phyloP scores from a whole-genome alignment of 1,140 invertebrate genomes.

The Thaumetopoea pityocampa region DNA sequence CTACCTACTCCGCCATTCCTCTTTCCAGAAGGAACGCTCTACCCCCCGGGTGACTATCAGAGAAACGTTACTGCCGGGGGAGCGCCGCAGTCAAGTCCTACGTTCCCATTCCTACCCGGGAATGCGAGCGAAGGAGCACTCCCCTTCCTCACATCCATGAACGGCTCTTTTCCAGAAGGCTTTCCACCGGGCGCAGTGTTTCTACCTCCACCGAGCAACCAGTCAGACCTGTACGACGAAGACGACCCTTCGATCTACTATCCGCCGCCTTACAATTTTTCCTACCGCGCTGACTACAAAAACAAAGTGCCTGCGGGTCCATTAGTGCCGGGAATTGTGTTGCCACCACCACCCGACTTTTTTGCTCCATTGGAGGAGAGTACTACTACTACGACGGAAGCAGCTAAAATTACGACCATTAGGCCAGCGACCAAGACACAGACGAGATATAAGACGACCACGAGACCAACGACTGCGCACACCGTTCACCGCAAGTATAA shows the following conservation, averaged over 20 bases:
- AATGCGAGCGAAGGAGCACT: constrained; percentile 76
- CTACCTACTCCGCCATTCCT: constrained; percentile 74
- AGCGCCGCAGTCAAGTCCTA: constrained; percentile 78
- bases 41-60: constrained; percentile 73
- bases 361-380: constrained; percentile 81
- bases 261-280: constrained; percentile 92
- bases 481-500: constrained; percentile 61
- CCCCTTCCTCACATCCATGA: constrained; percentile 75
- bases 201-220: constrained; percentile 82
- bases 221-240: constrained; percentile 86
- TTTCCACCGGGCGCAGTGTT: constrained; percentile 82
- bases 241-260: constrained; percentile 93
- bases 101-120: constrained; percentile 76
- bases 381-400: constrained; percentile 33
- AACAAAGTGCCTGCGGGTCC: constrained; percentile 88
- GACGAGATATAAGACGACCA: constrained; percentile 54
- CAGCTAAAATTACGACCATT: constrained; percentile 53
- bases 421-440: constrained; percentile 47
- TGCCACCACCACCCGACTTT: constrained; percentile 91
- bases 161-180: constrained; percentile 75
- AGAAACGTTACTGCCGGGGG: constrained; percentile 79
- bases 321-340: constrained; percentile 89
- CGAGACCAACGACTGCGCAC: constrained; percentile 40
- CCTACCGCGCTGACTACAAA: constrained; percentile 86
- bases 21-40: constrained; percentile 73